A percentile compares a stretch with the other conserved stretches of the same genome.
Conservation (phyloP, 2,888 invertebrate species). For the Parnassius smintheus region DNA sequence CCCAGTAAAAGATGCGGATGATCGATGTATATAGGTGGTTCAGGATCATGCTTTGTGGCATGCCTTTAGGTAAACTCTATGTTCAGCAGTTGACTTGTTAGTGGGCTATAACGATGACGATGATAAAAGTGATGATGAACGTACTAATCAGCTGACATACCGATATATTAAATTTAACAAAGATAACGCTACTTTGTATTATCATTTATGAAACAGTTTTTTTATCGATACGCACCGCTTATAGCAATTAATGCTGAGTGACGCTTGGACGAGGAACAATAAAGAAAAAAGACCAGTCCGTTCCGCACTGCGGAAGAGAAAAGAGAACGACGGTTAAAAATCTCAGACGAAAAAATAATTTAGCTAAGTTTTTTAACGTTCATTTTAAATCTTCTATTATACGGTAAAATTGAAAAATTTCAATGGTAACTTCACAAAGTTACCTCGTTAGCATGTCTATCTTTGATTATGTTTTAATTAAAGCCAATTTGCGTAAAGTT, state of each 20-base stretch:
- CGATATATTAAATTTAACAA: too few relatives aligned
- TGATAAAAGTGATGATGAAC: too few relatives aligned
- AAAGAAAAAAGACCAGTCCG: constrained; percentile 26
- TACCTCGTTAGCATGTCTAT: constrained; percentile 56
- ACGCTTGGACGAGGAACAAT: constrained; percentile 28
- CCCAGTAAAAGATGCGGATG: too few relatives aligned
- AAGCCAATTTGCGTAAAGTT: constrained; percentile 59
- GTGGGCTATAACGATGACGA: too few relatives aligned
- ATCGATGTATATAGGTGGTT: too few relatives aligned
- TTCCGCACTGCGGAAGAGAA: constrained; percentile 30
- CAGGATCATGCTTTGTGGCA: too few relatives aligned
- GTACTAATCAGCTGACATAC: too few relatives aligned
- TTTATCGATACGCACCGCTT: constrained; percentile 25
- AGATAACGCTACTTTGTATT: constrained; percentile 21
- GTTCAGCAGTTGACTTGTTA: too few relatives aligned
- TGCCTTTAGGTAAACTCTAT: too few relatives aligned
- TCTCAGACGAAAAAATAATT: constrained; percentile 30
- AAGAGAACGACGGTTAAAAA: constrained; percentile 31
- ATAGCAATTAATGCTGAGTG: constrained; percentile 29
- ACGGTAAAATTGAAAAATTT: constrained; percentile 49
- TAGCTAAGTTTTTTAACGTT: constrained; percentile 37
- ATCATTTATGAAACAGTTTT: constrained; percentile 3
- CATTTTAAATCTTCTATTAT: constrained; percentile 46
- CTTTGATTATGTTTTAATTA: constrained; percentile 70
- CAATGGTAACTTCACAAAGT: constrained; percentile 54